Base-by-base conservation (phyloP, 2,113 vertebrate genomes). In the Butorides virescens region DNA sequence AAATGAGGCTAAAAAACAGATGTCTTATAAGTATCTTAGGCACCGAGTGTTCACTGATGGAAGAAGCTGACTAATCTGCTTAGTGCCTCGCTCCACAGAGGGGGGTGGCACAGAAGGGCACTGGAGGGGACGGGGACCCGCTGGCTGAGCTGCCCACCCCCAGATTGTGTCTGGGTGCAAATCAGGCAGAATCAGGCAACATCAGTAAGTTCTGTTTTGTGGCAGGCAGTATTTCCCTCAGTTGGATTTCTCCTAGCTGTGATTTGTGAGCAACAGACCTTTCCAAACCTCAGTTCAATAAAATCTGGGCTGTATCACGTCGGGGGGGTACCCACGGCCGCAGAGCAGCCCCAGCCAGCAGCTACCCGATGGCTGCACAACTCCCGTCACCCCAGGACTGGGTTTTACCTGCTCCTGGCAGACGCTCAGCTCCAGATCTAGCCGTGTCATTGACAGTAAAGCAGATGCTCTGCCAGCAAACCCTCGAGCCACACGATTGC, bases 1-100 rank as follows among this genome's bases (percentile, higher is more conserved):
- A 93, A 94, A 96, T 44, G 72, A 96, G 80, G 93, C 47, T 97
- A 92, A 95, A 97, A 97, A 92, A 0, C 93, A 95, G 95, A 94
- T 92, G 94, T 95, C 93, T 95, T 89, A 3, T 92, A 93, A 95
- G 93, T 94, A 83, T 86, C 96, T 91, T n/a, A 92, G 86, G 71
- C 91, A 42, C 2, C 0, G 10, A 88, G 78, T 26, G 55, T 66
- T 83, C 12, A 3, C 71, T 71, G 83, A 67, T 88, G 82, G 96
- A 95, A 94, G 92, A 83, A 76, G 75, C 71, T 52, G 78, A 73
- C 59, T 95, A 86, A 97, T 90, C 93, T 84, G 79, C 95, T 96
- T 92, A 88, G 55, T 20, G 55, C 55, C 30, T 68, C 2, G 0
- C 29, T 37, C 21, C 5, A 2, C 47, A 22, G 42, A 44, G 25